A percentile compares a stretch with the other conserved stretches of the same genome.
phyloP scores from a whole-genome alignment of 2,888 invertebrate species.

The Anorthoa munda region DNA sequence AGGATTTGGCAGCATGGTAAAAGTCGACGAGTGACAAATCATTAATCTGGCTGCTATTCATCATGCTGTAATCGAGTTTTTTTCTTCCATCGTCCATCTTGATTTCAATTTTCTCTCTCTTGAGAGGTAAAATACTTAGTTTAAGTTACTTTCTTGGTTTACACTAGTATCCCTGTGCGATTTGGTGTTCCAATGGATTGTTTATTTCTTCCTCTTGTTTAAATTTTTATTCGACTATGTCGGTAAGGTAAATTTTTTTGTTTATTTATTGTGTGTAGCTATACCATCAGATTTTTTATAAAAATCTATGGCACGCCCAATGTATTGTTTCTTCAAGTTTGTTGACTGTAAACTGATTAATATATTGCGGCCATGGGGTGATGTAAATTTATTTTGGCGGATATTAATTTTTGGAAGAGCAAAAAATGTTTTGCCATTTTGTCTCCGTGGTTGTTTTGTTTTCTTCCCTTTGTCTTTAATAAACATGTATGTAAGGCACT shows the following conservation, averaged over 20 bases:
- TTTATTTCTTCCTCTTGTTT: slow-evolving; percentile 69
- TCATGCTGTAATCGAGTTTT: slow-evolving; percentile 75
- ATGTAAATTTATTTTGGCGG: slow-evolving; percentile 85
- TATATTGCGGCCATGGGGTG: slow-evolving; percentile 86
- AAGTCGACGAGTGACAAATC: slow-evolving; percentile 87
- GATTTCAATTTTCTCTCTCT: slow-evolving; percentile 48
- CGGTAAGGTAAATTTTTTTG: slow-evolving; percentile 86
- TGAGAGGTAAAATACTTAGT: slow-evolving; percentile 48
- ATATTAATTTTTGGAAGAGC: slow-evolving; percentile 82
- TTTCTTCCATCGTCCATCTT: slow-evolving; percentile 58
- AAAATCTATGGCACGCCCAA: slow-evolving; percentile 85
- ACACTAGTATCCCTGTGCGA: slow-evolving; percentile 79
- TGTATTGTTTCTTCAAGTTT: slow-evolving; percentile 80
- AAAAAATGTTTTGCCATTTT: slow-evolving; percentile 85
- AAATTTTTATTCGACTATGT: slow-evolving; percentile 82
- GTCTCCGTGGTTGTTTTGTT: slow-evolving; percentile 82
- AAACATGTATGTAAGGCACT: slow-evolving; percentile 28
- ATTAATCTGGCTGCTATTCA: slow-evolving; percentile 89
- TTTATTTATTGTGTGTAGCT: slow-evolving; percentile 54
- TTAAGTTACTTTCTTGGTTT: slow-evolving; percentile 82
- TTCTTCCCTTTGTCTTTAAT: too few relatives aligned
- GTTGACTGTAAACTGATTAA: slow-evolving; percentile 87
- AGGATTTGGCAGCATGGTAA: slow-evolving; percentile 84
- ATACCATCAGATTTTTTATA: slow-evolving; percentile 83
- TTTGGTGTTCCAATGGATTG: slow-evolving; percentile 70